Evolutionary conservation across 2,113 vertebrate species (phyloP).

Genomic region (Sylvilagus bachmani): DNA sequence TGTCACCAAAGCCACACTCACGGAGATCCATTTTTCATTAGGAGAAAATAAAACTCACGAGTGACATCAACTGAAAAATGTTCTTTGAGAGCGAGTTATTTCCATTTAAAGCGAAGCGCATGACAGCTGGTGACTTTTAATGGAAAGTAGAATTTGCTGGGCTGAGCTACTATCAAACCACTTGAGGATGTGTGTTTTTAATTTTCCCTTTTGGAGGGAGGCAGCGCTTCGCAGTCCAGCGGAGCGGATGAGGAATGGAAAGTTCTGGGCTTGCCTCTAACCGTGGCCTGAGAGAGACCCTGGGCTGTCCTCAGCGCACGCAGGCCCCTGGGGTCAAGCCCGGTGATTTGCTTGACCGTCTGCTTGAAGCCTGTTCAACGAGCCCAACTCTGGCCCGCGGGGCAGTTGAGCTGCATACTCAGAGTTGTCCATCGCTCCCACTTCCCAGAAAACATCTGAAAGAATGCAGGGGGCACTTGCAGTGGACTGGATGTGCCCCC

Average conservation of each 20-base stretch:
- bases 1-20: slow-evolving; percentile 78
- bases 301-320: slow-evolving; percentile 35
- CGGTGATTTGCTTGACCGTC: background rate
- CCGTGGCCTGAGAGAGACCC: slow-evolving; percentile 78
- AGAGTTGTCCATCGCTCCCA: background rate
- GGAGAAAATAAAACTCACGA: slow-evolving; percentile 80
- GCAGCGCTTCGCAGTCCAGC: slow-evolving; percentile 54
- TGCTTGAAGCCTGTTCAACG: background rate
- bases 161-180: slow-evolving; percentile 77
- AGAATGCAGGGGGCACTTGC: background rate
- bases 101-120: slow-evolving; percentile 80
- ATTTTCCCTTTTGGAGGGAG: slow-evolving; percentile 83
- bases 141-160: slow-evolving; percentile 83
- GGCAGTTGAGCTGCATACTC: background rate
- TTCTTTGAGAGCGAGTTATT: slow-evolving; percentile 78
- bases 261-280: slow-evolving; percentile 73
- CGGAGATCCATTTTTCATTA: slow-evolving; percentile 81
- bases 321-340: background rate
- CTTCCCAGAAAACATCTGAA: background rate
- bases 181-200: slow-evolving; percentile 83
- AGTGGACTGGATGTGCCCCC: background rate
- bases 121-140: slow-evolving; percentile 82
- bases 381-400: background rate
- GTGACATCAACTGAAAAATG: slow-evolving; percentile 84
- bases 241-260: slow-evolving; percentile 75